phyloP scores from a whole-genome alignment of 2,888 invertebrate genomes.

The Ernsta delagoae region DNA sequence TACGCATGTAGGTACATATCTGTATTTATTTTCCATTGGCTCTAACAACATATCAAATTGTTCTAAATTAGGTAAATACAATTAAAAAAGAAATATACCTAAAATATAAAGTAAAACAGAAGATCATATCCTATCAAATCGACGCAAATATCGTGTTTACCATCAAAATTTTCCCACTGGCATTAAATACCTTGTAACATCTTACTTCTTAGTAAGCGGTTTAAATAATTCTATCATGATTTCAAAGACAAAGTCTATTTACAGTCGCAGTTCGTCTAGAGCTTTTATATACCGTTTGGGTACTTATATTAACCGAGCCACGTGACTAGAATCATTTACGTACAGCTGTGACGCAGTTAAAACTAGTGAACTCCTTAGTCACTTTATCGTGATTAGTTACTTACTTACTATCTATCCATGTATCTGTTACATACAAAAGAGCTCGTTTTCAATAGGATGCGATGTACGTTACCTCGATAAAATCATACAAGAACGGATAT shows the following conservation, averaged over 20 bases:
- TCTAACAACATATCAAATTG: too few species aligned
- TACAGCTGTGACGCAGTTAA: slow-evolving; percentile 31
- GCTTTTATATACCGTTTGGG: slow-evolving; percentile 1
- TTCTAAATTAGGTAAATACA: too few species aligned
- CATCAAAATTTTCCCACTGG: background rate
- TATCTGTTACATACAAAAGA: slow-evolving; percentile 10
- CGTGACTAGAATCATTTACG: slow-evolving; percentile 29
- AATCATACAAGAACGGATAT: slow-evolving; percentile 8
- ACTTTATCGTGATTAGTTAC: slow-evolving; percentile 4
- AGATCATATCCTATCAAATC: background rate
- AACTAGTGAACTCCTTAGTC: slow-evolving; percentile 25
- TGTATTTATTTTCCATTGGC: background rate
- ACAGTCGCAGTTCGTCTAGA: slow-evolving; percentile 2
- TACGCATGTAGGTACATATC: background rate
- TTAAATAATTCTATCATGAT: slow-evolving; percentile 19
- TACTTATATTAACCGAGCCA: slow-evolving; percentile 4
- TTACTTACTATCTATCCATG: slow-evolving; percentile 4
- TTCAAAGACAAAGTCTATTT: slow-evolving; percentile 8
- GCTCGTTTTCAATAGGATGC: slow-evolving; percentile 12
- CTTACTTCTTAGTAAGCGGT: background rate
- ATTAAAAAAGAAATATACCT: too few species aligned
- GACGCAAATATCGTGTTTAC: background rate
- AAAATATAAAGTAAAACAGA: too few species aligned
- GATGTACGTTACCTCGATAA: slow-evolving; percentile 9
- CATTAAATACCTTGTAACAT: background rate